Evolutionary conservation across 2,888 invertebrate genomes (phyloP).

Genomic region (Yponomeuta sedellus): DNA sequence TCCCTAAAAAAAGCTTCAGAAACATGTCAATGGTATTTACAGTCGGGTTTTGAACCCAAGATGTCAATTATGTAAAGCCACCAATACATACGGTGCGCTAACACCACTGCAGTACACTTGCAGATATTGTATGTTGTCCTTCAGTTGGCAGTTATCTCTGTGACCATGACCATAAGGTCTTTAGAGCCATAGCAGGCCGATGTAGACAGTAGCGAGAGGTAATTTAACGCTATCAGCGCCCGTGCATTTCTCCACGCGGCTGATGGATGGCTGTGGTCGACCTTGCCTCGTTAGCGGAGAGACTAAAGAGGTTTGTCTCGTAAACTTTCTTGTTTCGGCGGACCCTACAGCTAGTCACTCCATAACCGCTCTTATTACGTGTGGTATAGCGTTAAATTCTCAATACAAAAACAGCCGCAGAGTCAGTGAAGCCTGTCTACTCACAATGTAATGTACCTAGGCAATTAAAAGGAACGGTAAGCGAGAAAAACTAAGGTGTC

Average conservation of each 20-base stretch:
- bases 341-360: no score
- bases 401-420: not conserved
- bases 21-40: no score
- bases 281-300: conserved; percentile 42
- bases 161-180: conserved; percentile 18
- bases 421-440: not conserved
- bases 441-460: not conserved
- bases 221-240: conserved; percentile 49
- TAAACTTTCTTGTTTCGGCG: conserved; percentile 20
- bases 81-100: no score
- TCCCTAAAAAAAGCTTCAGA: no score
- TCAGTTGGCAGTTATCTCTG: no score
- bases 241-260: conserved; percentile 38
- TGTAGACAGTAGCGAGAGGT: conserved; percentile 25
- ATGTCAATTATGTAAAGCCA: no score
- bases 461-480: not conserved
- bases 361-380: no score
- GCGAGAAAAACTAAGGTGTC: not conserved
- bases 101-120: no score
- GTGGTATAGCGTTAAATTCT: no score
- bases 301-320: conserved; percentile 27
- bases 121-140: not conserved
- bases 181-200: not conserved
- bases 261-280: conserved; percentile 34
- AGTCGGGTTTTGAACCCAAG: no score